These are phyloP conservation scores for Holacanthella duospinosa DNA, from an alignment of 2,888 invertebrate species.

Conservation along the genomic window DNA sequence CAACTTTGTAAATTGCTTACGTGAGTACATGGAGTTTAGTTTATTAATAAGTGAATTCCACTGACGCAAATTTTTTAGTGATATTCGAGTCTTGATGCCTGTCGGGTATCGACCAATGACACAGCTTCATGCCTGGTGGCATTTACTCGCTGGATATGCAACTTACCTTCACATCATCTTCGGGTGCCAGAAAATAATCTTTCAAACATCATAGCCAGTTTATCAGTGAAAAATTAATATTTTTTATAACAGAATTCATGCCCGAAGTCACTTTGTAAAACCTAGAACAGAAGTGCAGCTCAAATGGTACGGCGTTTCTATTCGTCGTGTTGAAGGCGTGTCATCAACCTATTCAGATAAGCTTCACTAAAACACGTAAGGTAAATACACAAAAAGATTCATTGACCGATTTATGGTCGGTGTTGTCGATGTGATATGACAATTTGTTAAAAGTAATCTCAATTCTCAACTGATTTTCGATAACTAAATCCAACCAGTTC, in stretches of 20 bases:
- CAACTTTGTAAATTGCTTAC: constrained; percentile 41
- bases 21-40: constrained; percentile 19
- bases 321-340: too few relatives aligned
- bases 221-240: neutral
- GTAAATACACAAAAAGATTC: too few relatives aligned
- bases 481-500: too few relatives aligned
- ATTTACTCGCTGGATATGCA: constrained; percentile 43
- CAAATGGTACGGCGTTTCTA: constrained; percentile 7
- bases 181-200: too few relatives aligned
- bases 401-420: too few relatives aligned
- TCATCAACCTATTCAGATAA: too few relatives aligned
- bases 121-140: constrained; percentile 46
- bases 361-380: too few relatives aligned
- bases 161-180: constrained; percentile 42
- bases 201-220: neutral
- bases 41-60: neutral
- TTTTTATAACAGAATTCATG: constrained; percentile 27
- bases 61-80: constrained; percentile 19
- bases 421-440: too few relatives aligned
- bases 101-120: constrained; percentile 39
- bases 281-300: constrained; percentile 18
- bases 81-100: constrained; percentile 34
- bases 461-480: too few relatives aligned
- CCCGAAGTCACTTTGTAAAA: constrained; percentile 33
- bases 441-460: too few relatives aligned